These are phyloP conservation scores for Tinea semifulvella DNA, from an alignment of 2,888 invertebrate species.

Conservation along the genomic window DNA sequence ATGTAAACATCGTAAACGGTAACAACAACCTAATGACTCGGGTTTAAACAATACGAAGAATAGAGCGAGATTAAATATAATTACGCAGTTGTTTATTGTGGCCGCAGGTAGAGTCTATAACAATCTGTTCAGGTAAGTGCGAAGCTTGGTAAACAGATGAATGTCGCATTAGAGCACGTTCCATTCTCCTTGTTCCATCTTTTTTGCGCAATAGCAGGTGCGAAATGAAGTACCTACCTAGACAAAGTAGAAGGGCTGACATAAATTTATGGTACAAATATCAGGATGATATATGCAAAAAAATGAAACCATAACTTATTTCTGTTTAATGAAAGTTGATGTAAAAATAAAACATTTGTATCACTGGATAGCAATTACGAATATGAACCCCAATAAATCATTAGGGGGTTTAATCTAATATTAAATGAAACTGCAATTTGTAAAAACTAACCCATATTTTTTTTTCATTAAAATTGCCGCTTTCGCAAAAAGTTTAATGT, in stretches of 20 bases:
- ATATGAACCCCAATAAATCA: constrained; percentile 28
- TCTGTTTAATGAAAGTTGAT: no score
- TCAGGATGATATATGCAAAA: neutral
- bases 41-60: neutral
- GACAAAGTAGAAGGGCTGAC: neutral
- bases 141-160: constrained; percentile 10
- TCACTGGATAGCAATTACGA: neutral
- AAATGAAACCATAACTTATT: neutral
- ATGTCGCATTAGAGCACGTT: constrained; percentile 25
- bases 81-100: neutral
- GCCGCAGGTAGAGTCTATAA: constrained; percentile 4
- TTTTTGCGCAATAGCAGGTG: constrained; percentile 40
- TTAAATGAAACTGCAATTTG: constrained; percentile 37
- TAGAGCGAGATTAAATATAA: neutral
- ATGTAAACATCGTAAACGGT: no score
- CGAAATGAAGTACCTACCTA: constrained; percentile 17
- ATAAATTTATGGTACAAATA: neutral
- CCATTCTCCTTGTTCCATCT: constrained; percentile 22
- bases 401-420: constrained; percentile 32
- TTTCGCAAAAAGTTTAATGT: constrained; percentile 54
- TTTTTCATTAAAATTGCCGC: constrained; percentile 39
- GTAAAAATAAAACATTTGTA: no score
- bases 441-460: constrained; percentile 40
- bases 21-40: neutral
- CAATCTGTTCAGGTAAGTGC: constrained; percentile 4